Evolutionary conservation across 2,888 invertebrate species (phyloP), one percentile per base, ranked within the genome.

Genomic region (Electrophaes corylata): DNA sequence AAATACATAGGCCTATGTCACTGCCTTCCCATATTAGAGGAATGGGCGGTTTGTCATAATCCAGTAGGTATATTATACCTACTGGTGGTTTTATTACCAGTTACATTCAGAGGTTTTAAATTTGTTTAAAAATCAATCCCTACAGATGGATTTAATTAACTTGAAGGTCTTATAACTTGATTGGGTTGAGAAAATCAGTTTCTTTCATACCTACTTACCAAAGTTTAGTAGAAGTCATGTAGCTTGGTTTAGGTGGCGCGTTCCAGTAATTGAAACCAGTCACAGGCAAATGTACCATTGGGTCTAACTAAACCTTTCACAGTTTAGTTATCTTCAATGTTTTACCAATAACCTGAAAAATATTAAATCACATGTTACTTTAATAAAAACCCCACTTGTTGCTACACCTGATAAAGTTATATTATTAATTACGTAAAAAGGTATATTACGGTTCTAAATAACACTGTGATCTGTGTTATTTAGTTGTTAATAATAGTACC

Each of bases 311-410:
- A 52, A 47, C 33, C 16, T 26, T 57, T 31, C 45, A 37, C 40
- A 51, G 47, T 43, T 52, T 10, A 46, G 40, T 37, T 46, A 47
- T 57, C 57, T 39, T 48, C 35, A 43, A 31, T 26, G 37, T 14
- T 60, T 59, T 65, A 72, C 51, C 70, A 70, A 68, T 60, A 64
- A 43, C 60, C 72, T 72, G 72, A 45, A 67, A 70, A 64, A 56
- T 54, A 56, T 48, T 20, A 11, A 23, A 57, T 44, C 39, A 48
- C n/a, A 18, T 14, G 14, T 26, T 14, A 26, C n/a, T 1, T 4
- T 3, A 40, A 4, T 12, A 20, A 19, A 20, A 20, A 4, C 11
- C 6, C 10, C 12, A n/a, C 10, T 8, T 8, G 26, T 29, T 29
- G 26, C 26, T 29, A 29, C 26, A 10, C 1, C 26, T 29, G 26